Evolutionary conservation across 2,888 invertebrate species (phyloP).

Genomic region (Morpho deidamia): DNA sequence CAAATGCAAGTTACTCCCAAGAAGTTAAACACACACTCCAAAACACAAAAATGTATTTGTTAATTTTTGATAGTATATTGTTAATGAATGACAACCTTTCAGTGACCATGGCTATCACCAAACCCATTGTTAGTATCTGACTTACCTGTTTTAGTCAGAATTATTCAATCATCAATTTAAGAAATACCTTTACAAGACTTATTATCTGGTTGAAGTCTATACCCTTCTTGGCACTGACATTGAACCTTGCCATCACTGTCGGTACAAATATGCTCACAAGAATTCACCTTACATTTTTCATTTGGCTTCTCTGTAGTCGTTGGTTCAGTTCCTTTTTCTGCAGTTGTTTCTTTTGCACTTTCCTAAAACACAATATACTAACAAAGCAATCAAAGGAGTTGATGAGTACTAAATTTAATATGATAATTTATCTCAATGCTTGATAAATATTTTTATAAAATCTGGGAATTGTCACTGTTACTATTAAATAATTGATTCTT

Average conservation of each 20-base stretch:
- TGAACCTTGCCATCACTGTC: slow-evolving; percentile 45
- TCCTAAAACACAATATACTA: slow-evolving; percentile 34
- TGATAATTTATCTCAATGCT: too few relatives aligned
- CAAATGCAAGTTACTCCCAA: too few relatives aligned
- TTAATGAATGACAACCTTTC: too few relatives aligned
- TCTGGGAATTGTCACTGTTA: too few relatives aligned
- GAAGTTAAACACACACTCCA: too few relatives aligned
- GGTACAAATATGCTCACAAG: slow-evolving; percentile 57
- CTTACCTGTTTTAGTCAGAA: slow-evolving; percentile 3
- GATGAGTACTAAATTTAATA: too few relatives aligned
- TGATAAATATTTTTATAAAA: too few relatives aligned
- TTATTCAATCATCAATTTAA: slow-evolving; percentile 14
- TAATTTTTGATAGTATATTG: too few relatives aligned
- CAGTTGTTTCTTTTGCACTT: slow-evolving; percentile 46
- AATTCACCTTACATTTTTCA: slow-evolving; percentile 46
- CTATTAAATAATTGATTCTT: too few relatives aligned
- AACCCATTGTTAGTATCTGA: slow-evolving; percentile 15
- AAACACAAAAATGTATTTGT: too few relatives aligned
- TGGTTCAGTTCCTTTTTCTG: slow-evolving; percentile 35
- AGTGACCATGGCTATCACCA: too few relatives aligned
- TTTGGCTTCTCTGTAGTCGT: slow-evolving; percentile 34
- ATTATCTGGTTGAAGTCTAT: slow-evolving; percentile 50
- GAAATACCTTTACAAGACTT: slow-evolving; percentile 58
- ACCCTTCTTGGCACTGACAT: slow-evolving; percentile 56
- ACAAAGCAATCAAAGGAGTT: too few relatives aligned